Evolutionary conservation across 2,797 vertebrate genomes (phyloP).

Genomic region (Sebastes diaconus): DNA sequence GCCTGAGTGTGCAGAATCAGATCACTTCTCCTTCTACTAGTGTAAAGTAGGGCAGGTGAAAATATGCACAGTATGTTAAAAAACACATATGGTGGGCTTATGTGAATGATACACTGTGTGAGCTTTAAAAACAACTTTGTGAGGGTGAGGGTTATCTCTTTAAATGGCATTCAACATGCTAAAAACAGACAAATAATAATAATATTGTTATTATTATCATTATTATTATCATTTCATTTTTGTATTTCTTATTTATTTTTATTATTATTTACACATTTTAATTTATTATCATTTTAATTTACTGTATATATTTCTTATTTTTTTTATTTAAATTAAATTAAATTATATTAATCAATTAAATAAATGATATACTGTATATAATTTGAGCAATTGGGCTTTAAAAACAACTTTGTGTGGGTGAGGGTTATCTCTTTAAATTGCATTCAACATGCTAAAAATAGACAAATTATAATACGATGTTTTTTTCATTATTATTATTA

Average conservation of each 20-base stretch:
- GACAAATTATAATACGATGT: not conserved
- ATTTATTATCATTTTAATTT: too few relatives aligned
- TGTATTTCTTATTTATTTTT: not conserved
- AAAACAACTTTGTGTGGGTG: not conserved
- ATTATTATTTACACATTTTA: too few relatives aligned
- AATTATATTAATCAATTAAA: too few relatives aligned
- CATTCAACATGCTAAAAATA: not conserved
- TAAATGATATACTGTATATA: not conserved
- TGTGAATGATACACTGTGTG: not conserved
- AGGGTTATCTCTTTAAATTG: not conserved
- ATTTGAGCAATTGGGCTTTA: not conserved
- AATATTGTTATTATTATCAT: not conserved
- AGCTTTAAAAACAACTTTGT: not conserved
- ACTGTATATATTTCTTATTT: too few relatives aligned
- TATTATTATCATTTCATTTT: too few relatives aligned
- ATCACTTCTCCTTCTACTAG: constrained; percentile 24
- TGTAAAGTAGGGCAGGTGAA: constrained; percentile 60
- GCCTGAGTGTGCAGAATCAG: constrained; percentile 58
- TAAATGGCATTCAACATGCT: not conserved
- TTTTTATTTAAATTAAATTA: too few relatives aligned
- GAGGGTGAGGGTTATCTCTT: not conserved
- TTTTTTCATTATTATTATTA: not conserved
- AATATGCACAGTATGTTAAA: constrained; percentile 17
- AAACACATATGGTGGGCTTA: not conserved
- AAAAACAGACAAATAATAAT: not conserved